These are phyloP conservation scores for Burhinus oedicnemus DNA, from an alignment of 2,113 vertebrate genomes.

Conservation along the genomic window DNA sequence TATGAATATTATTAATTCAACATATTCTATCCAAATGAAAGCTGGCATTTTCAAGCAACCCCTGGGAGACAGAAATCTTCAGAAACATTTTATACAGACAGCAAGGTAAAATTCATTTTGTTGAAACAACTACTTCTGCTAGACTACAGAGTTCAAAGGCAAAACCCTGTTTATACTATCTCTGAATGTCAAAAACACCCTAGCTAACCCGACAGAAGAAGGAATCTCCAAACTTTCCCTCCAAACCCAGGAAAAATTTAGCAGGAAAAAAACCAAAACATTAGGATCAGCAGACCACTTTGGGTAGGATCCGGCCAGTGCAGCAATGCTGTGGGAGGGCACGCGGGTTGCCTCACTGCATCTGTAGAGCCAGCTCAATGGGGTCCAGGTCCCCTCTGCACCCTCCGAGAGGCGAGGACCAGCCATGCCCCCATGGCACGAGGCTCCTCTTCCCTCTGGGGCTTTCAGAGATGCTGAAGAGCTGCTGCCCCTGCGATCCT, in stretches of 20 bases:
- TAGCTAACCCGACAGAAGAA: background rate
- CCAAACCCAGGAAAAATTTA: background rate
- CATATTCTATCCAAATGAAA: background rate
- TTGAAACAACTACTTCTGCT: background rate
- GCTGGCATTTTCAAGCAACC: background rate
- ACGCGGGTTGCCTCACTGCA: rapidly evolving
- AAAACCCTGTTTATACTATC: background rate
- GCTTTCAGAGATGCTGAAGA: background rate
- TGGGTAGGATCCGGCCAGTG: rapidly evolving
- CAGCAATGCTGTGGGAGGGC: background rate
- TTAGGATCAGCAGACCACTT: background rate
- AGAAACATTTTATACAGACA: background rate
- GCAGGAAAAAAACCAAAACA: background rate
- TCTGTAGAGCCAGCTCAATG: background rate
- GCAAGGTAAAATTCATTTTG: background rate
- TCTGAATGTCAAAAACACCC: background rate
- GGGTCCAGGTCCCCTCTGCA: background rate
- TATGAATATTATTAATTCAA: background rate
- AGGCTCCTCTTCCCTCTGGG: background rate
- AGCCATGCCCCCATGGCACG: rapidly evolving
- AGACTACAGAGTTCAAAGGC: background rate
- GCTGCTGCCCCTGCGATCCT: rapidly evolving
- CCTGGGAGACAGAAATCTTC: background rate
- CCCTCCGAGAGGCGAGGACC: background rate
- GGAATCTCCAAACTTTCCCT: background rate